A percentile compares a stretch with the other conserved stretches of the same genome.
These are phyloP conservation scores for Drosophila bocqueti DNA, from an alignment of 1,140 invertebrate species.

Conservation along the genomic window DNA sequence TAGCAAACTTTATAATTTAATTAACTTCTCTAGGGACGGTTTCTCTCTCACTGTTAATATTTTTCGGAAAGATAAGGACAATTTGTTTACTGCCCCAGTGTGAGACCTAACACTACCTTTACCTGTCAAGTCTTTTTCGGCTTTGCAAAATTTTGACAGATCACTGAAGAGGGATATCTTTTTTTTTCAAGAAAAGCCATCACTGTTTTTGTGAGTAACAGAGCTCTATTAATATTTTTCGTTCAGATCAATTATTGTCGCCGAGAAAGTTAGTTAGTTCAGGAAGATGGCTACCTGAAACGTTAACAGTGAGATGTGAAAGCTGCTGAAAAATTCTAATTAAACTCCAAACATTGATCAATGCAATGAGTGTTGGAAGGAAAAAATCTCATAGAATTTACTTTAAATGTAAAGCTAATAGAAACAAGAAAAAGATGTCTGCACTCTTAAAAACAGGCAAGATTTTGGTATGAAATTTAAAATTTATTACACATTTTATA, in stretches of 20 bases:
- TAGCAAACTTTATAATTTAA: no score
- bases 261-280: no score
- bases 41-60: background rate
- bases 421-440: no score
- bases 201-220: no score
- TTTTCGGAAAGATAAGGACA: background rate
- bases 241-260: no score
- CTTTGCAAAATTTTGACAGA: background rate
- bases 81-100: no score
- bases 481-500: background rate
- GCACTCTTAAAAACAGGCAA: background rate
- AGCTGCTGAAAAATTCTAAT: no score
- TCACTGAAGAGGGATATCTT: background rate
- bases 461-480: background rate
- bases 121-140: background rate
- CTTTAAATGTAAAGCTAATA: no score
- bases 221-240: no score
- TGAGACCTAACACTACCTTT: no score
- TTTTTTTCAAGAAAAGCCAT: no score
- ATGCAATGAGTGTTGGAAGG: background rate
- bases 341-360: slow-evolving; percentile 2
- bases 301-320: background rate
- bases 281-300: background rate
- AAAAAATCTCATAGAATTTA: no score
- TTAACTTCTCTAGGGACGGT: background rate